These are phyloP conservation scores for Parauchenoglanis ngamensis DNA, from an alignment of 2,797 vertebrate species.

Conservation along the genomic window DNA sequence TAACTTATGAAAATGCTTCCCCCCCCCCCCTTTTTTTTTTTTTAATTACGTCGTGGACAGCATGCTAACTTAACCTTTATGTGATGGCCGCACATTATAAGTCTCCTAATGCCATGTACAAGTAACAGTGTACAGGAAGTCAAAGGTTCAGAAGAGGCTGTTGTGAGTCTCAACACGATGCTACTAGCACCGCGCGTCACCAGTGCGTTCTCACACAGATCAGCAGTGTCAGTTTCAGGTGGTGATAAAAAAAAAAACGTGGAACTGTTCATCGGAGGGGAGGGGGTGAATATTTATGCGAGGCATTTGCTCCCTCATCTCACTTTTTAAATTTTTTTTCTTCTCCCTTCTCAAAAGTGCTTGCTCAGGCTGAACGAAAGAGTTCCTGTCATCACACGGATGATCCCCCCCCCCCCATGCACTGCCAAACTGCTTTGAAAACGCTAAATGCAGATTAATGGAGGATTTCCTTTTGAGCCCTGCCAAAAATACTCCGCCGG, in stretches of 20 bases:
- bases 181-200: not conserved
- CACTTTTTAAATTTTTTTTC: not conserved
- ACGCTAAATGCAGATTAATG: conserved; percentile 55
- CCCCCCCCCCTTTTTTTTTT: too few species aligned
- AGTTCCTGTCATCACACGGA: not conserved
- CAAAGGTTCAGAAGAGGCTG: not conserved
- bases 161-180: not conserved
- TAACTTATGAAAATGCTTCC: not conserved
- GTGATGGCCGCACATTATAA: not conserved
- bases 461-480: conserved; percentile 52
- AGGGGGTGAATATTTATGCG: not conserved
- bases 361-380: conserved; percentile 5
- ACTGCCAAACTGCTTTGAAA: conserved; percentile 42
- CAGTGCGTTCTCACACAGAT: not conserved
- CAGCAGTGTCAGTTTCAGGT: not conserved
- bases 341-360: not conserved
- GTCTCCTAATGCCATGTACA: not conserved
- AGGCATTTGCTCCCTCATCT: not conserved
- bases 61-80: not conserved
- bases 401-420: not conserved
- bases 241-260: not conserved
- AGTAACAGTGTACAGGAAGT: too few species aligned
- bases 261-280: not conserved
- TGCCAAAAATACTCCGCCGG: conserved; percentile 49
- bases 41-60: not conserved